phyloP scores from a whole-genome alignment of 2,888 invertebrate species.

The Acanthosepion lycidas region DNA sequence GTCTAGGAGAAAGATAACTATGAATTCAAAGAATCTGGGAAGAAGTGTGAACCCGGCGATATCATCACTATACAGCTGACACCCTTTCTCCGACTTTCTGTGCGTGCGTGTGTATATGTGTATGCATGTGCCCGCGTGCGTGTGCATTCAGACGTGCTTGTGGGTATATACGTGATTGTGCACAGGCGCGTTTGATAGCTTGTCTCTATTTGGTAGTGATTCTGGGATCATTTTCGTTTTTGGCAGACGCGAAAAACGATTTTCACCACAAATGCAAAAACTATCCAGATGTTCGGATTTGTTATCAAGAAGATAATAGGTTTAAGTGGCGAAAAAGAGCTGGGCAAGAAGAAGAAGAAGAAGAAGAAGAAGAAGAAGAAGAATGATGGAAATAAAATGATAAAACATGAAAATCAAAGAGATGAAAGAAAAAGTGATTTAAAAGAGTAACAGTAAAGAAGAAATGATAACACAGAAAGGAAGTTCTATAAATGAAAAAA shows the following conservation, averaged over 20 bases:
- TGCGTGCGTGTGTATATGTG: no score
- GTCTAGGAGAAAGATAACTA: no score
- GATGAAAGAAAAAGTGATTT: background rate
- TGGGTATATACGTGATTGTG: background rate
- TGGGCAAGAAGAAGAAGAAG: accelerated
- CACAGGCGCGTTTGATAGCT: background rate
- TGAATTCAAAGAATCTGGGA: no score
- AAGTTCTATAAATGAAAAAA: no score
- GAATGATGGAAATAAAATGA: no score
- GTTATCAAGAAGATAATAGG: constrained; percentile 33
- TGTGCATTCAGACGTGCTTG: no score
- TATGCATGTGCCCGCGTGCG: no score
- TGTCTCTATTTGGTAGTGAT: background rate
- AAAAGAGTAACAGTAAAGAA: background rate
- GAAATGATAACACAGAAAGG: background rate
- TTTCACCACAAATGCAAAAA: background rate
- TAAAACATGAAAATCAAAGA: background rate
- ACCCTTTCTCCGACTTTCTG: no score
- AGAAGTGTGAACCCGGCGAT: no score
- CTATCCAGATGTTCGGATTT: constrained; percentile 5
- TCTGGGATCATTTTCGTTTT: background rate
- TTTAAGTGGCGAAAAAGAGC: background rate
- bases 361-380: background rate
- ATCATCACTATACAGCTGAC: no score
- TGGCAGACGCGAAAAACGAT: constrained; percentile 33